These are phyloP conservation scores for Actinia equina DNA, from an alignment of 64 coral and sea anemone genomes.

Conservation along the genomic window DNA sequence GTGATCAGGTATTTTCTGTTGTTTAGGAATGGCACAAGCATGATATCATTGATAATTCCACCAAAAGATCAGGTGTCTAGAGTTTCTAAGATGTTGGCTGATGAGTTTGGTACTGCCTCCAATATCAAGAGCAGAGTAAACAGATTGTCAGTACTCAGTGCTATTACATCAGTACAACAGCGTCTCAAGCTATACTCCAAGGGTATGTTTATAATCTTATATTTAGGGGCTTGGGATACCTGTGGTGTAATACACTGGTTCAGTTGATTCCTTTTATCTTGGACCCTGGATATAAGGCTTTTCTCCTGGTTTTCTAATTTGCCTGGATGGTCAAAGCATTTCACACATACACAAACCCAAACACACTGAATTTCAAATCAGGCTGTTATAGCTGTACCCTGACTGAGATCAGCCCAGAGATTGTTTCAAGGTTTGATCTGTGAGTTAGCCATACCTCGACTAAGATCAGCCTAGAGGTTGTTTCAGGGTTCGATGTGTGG, in stretches of 20 bases:
- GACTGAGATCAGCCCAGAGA: no score
- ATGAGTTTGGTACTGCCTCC: slow-evolving; percentile 97
- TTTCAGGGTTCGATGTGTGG: no score
- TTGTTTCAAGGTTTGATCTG: no score
- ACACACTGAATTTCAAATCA: no score
- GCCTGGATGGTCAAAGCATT: no score
- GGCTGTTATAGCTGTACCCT: no score
- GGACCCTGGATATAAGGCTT: no score
- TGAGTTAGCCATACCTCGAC: no score
- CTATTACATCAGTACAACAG: slow-evolving; percentile 98
- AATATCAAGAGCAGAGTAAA: slow-evolving; percentile 99
- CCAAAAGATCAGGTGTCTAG: slow-evolving; percentile 99
- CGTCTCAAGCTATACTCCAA: slow-evolving; percentile 94
- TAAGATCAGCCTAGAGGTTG: no score
- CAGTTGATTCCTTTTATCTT: no score
- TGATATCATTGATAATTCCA: slow-evolving; percentile 98
- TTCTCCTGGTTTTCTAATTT: no score
- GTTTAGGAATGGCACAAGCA: slow-evolving; percentile 96
- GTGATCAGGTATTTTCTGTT: background rate
- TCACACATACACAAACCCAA: no score
- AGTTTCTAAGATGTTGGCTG: slow-evolving; percentile 97
- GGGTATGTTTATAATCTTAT: slow-evolving; percentile 34
- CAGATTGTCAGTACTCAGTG: slow-evolving; percentile 89
- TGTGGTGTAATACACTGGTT: background rate
- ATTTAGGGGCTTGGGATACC: background rate